Evolutionary conservation across 1,140 invertebrate species (phyloP), one percentile per base, ranked within the genome.

Genomic region (Eciton burchellii): DNA sequence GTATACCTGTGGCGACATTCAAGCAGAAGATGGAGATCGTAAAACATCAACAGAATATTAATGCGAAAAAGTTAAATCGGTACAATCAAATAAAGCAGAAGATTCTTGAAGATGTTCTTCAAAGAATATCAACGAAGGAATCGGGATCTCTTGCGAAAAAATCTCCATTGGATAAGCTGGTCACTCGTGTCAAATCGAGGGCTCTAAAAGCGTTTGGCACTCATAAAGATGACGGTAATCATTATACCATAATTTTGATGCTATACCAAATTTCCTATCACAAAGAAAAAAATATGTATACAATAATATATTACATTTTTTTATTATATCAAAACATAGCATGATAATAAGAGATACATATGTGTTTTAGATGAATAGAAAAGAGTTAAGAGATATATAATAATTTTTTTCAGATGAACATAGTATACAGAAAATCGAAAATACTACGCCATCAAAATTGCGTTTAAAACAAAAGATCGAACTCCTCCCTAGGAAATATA

Each of bases 131-230:
- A 12, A 83, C 65, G 11, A 88, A 92, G 81, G 74, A 88, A 84
- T 45, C 47, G 35, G 83, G 85, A 29, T 86, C 89, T 70, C 29
- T 84, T 52, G 9, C 66, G 19, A 92, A 94, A 89, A 90, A 89
- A 93, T 93, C 85, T 86, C 92, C 85, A 82, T 93, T 91, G 0
- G 85, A 91, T 47, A 93, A 90, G 89, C 54, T 90, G 6, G 88
- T 95, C 47, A 94, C 92, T 3, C 95, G 94, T 71, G 93, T 94
- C 0, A 95, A 95, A 89, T 94, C 92, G 52, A 95, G 94, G 85
- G 93, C 95, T 24, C 88, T 94, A 63, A 95, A 94, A 79, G 92
- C 95, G 35, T 91, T 95, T 11, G 95, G 93, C 70, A 90, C 77
- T 90, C 93, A 90, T 92, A 95, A 77, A 89, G 82, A 72, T 41